Percentiles rank a stretch among this genome's conserved stretches.
Conservation (phyloP, 1,140 invertebrate genomes). For the Eurytemora carolleeae region DNA sequence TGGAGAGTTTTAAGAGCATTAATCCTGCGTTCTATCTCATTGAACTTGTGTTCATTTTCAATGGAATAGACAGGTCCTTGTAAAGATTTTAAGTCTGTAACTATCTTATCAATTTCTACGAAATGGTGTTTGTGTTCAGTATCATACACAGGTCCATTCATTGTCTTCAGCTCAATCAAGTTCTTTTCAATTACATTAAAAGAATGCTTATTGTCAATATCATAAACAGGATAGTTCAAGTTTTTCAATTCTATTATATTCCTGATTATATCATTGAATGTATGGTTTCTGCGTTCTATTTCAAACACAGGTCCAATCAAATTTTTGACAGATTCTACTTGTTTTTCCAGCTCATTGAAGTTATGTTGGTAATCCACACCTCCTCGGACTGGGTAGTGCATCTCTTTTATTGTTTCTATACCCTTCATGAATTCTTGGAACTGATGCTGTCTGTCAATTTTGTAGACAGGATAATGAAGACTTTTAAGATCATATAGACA, state of each 20-base stretch:
- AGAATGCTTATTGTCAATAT: constrained; percentile 5
- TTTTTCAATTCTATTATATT: constrained; percentile 3
- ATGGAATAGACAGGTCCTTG: constrained; percentile 8
- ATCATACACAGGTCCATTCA: constrained; percentile 10
- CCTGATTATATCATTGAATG: not conserved
- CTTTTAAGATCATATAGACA: not conserved
- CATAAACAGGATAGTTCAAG: constrained; percentile 7
- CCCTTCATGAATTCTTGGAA: constrained; percentile 9
- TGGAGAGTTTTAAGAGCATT: constrained; percentile 3
- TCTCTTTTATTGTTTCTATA: not conserved
- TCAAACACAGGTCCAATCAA: constrained; percentile 13
- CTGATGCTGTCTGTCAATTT: constrained; percentile 7
- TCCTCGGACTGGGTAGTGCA: constrained; percentile 1
- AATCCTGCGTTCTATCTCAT: constrained; percentile 2
- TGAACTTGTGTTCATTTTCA: constrained; percentile 9
- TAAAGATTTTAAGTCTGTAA: not conserved
- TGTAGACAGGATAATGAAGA: constrained; percentile 9
- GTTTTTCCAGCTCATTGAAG: constrained; percentile 9
- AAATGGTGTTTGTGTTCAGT: constrained; percentile 11
- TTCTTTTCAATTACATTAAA: not conserved
- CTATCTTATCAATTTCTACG: constrained; percentile 5
- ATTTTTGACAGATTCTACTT: constrained; percentile 1
- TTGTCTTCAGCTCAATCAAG: not conserved
- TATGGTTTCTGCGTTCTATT: constrained; percentile 10
- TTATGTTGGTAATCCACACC: constrained; percentile 7